Base-by-base conservation (phyloP, 2,797 vertebrate genomes). In the Parotocinclus haroldoi region DNA sequence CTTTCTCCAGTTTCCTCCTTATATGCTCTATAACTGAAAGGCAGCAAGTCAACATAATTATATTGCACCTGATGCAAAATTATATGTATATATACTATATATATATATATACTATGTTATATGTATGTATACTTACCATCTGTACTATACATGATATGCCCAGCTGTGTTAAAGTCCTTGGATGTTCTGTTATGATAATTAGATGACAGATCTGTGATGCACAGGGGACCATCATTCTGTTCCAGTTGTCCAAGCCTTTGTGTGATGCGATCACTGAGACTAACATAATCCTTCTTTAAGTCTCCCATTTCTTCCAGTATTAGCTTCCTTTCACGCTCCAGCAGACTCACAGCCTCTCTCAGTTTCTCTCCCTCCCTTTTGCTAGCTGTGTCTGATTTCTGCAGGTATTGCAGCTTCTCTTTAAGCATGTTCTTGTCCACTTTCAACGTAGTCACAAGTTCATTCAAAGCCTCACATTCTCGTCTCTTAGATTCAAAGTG, bases 191-290 rank as follows among this genome's bases (percentile, higher is more conserved):
- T 54, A 3, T 68, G 62, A 16, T 19, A 51, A 18, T 14, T 38
- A 19, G 55, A 40, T 7, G 66, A 60, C n/a, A 73, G 68, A 60
- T 72, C 70, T 37, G 65, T 69, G 7, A 71, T 70, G 48, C 46
- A 59, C 71, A 71, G 68, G 7, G 75, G 65, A 36, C 48, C 51
- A 46, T 79, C 77, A 7, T 12, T 50, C 42, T 62, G 16, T 19
- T 76, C 66, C 59, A 73, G 46, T 9, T 63, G 51, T 38, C 63
- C 46, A 45, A 79, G 67, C 50, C 73, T 76, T 62, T 76, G 69
- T 13, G 42, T 46, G 68, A 81, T 81, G 56, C 78, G 73, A 56
- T 81, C 80, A 42, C 80, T 81, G 37, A 81, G 58, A 50, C 66
- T 63, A 5, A 81, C 19, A 16, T 81, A 81, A 57, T 81, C 80